Base-by-base conservation (phyloP, 2,888 invertebrate species). In the Acleris holmiana region DNA sequence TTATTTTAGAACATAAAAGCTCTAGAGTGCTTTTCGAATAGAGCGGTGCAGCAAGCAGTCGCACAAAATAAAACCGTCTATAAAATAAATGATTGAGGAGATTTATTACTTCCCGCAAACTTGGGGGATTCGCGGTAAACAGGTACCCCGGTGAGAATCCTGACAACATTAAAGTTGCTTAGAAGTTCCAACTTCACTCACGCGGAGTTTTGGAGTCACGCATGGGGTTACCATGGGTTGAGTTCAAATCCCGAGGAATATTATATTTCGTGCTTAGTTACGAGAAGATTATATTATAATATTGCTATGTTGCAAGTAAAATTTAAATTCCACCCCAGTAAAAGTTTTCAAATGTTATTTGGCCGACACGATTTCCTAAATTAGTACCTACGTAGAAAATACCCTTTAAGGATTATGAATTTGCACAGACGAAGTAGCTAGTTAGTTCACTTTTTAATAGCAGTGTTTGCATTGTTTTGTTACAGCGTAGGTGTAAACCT, bases 141-240 rank as follows among this genome's bases (percentile, higher is more conserved):
- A 64, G 58, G 48, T 53, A 48, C 55, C 54, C 3, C 10, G 40
- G 56, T 35, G 59, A 23, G 64, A 54, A 53, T 58, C 53, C 53
- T 53, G 47, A 64, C 64, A 64, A 64, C 64, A 53, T 64, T 58
- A 47, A 64, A 64, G 48, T 64, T 61, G 58, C 35, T 10, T 23
- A 41, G 25, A 59, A 64, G 47, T 54, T 48, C 35, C 0, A 54
- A 41, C n/a, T 53, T 51, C 40, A 29, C 56, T 41, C 41, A 23
- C 44, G 44, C n/a, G 44, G 44, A 44, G 44, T n/a, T 44, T 15
- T 21, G 48, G 48, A 41, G 50, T 50, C 41, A 48, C 48, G 48
- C 25, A 18, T 23, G 40, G 64, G 58, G 64, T 59, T 25, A 25
- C 58, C 58, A 44, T 46, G 57, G 46, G 21, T 51, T 35, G 5